Evolutionary conservation across 1,140 invertebrate species (phyloP).

Genomic region (Drosophila grimshawi): DNA sequence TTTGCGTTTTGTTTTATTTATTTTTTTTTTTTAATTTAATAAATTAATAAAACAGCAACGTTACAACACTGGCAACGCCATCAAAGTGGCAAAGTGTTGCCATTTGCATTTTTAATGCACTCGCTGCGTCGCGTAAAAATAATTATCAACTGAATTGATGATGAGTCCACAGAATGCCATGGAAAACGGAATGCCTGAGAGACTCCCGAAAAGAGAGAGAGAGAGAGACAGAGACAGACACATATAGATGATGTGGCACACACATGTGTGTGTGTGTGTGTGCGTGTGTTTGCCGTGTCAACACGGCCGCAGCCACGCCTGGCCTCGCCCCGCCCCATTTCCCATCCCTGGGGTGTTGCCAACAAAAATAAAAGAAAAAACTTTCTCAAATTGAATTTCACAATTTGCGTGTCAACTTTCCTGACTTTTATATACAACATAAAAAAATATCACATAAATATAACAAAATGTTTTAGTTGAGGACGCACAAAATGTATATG

Average conservation of each 20-base stretch:
- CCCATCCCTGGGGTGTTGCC: neutral
- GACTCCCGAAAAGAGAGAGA: neutral
- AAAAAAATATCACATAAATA: constrained; percentile 2
- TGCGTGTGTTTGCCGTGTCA: constrained; percentile 22
- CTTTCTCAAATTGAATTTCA: constrained; percentile 67
- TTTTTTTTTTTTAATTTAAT: constrained; percentile 72
- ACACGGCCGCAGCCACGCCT: constrained; percentile 24
- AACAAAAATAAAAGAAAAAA: constrained; percentile 40
- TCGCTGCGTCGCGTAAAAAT: constrained; percentile 77
- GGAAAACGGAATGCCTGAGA: constrained; percentile 44
- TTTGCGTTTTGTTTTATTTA: constrained; percentile 20
- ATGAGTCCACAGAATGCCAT: constrained; percentile 48
- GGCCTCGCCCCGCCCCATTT: neutral
- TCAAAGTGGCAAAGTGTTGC: constrained; percentile 83
- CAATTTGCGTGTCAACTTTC: constrained; percentile 73
- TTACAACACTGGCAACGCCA: constrained; percentile 75
- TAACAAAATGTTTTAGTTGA: constrained; percentile 21
- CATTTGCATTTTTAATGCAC: constrained; percentile 82
- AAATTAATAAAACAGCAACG: constrained; percentile 82
- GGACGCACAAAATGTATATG: constrained; percentile 19
- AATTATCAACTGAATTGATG: constrained; percentile 81
- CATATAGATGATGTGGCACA: neutral
- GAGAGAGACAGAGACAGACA: neutral
- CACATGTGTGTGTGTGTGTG: neutral
- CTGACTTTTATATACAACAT: constrained; percentile 38